Conservation (phyloP, 2,113 vertebrate species). For the Ophthalmolycus amberensis region DNA sequence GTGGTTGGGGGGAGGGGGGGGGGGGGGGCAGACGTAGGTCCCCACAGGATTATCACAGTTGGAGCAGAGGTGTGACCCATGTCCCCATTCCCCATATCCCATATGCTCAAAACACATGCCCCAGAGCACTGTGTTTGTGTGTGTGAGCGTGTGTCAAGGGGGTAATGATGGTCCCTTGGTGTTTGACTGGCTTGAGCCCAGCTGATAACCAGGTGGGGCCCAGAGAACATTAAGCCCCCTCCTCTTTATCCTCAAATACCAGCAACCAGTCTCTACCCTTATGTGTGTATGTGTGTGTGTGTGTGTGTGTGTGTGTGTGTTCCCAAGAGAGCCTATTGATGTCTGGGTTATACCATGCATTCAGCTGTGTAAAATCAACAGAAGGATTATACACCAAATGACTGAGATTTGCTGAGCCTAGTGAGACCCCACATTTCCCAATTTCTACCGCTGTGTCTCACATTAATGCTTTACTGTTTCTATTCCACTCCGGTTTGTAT, state of each 20-base stretch:
- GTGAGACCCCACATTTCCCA: slow-evolving; percentile 28
- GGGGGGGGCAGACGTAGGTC: not conserved
- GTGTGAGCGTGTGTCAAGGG: slow-evolving; percentile 54
- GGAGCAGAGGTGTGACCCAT: slow-evolving; percentile 72
- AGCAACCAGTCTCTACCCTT: slow-evolving; percentile 48
- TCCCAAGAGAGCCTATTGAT: slow-evolving; percentile 69
- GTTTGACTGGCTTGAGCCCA: slow-evolving; percentile 65
- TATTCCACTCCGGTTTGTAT: not conserved
- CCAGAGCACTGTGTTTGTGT: slow-evolving; percentile 39
- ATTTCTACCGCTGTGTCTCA: slow-evolving; percentile 10
- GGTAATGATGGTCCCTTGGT: slow-evolving; percentile 72
- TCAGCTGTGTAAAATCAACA: slow-evolving; percentile 80
- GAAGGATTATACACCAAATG: slow-evolving; percentile 73
- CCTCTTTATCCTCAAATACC: slow-evolving; percentile 59
- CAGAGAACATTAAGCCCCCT: slow-evolving; percentile 42
- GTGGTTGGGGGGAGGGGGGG: slow-evolving; percentile 1
- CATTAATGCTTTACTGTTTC: slow-evolving; percentile 5
- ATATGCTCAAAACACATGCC: slow-evolving; percentile 78
- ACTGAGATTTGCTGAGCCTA: slow-evolving; percentile 59
- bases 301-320: slow-evolving; percentile 31
- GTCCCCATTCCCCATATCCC: slow-evolving; percentile 63
- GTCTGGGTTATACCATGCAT: slow-evolving; percentile 65
- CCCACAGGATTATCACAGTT: slow-evolving; percentile 59
- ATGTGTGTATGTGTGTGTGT: slow-evolving; percentile 12
- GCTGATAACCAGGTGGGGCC: slow-evolving; percentile 80